phyloP scores from a whole-genome alignment of 2,797 vertebrate species.

The Pangasius sanitwongsei region DNA sequence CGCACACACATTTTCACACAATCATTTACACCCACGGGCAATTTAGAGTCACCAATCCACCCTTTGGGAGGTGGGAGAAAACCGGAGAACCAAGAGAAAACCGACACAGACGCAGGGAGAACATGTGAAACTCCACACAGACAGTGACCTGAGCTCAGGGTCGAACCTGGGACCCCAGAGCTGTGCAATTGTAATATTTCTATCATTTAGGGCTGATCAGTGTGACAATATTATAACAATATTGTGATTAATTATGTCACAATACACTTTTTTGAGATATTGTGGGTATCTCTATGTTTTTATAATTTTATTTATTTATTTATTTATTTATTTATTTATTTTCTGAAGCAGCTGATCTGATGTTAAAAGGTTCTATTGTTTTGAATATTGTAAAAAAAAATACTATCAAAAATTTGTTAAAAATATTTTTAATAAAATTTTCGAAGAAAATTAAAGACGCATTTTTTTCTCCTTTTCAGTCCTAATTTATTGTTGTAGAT shows the following conservation, averaged over 20 bases:
- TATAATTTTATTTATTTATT: neutral
- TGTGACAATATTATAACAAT: neutral
- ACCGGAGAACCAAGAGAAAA: neutral
- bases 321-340: neutral
- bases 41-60: neutral
- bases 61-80: neutral
- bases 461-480: neutral
- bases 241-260: neutral
- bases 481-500: neutral
- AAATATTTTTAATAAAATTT: neutral
- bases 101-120: neutral
- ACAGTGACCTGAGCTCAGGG: neutral
- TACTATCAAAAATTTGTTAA: no score
- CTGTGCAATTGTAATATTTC: neutral
- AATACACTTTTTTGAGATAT: neutral
- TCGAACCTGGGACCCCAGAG: neutral
- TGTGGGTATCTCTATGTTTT: no score
- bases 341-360: neutral
- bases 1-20: neutral
- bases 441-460: neutral
- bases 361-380: neutral
- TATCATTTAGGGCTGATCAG: neutral
- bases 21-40: neutral
- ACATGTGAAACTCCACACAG: neutral
- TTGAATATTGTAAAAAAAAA: neutral